These are phyloP conservation scores for Geococcyx californianus DNA, from an alignment of 2,113 vertebrate species.

Conservation along the genomic window DNA sequence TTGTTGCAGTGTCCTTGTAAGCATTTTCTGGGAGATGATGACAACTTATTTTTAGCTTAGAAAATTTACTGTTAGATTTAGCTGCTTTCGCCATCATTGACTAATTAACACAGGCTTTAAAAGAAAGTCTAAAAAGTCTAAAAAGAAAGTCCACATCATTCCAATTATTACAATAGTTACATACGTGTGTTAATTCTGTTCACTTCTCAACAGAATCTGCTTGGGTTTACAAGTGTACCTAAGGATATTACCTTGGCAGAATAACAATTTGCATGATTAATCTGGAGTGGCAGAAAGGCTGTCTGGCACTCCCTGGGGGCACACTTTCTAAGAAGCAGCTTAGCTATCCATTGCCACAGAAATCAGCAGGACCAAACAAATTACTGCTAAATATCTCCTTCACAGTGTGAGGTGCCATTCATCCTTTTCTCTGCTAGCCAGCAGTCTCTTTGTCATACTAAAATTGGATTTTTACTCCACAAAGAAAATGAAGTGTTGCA, in stretches of 20 bases:
- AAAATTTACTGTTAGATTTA: neutral
- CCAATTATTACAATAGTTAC: neutral
- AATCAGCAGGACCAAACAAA: constrained; percentile 44
- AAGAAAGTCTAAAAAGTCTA: neutral
- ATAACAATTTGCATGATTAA: constrained; percentile 5
- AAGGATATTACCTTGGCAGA: constrained; percentile 33
- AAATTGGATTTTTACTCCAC: neutral
- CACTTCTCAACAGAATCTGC: neutral
- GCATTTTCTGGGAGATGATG: neutral
- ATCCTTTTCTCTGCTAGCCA: constrained; percentile 34
- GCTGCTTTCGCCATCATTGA: neutral
- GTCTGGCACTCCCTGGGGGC: constrained; percentile 22
- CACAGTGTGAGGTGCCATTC: constrained; percentile 14
- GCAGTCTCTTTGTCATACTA: neutral
- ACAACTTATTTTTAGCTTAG: neutral
- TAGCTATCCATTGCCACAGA: constrained; percentile 21
- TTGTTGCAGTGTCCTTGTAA: neutral
- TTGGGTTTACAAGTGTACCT: constrained; percentile 30
- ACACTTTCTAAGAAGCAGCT: neutral
- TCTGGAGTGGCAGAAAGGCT: constrained; percentile 16
- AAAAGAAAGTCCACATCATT: neutral
- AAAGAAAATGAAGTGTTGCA: neutral
- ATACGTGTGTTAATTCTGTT: neutral
- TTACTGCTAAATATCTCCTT: constrained; percentile 13
- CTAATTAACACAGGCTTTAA: neutral